Base-by-base conservation (phyloP, 2,888 invertebrate species). In the Tetragnatha montana region DNA sequence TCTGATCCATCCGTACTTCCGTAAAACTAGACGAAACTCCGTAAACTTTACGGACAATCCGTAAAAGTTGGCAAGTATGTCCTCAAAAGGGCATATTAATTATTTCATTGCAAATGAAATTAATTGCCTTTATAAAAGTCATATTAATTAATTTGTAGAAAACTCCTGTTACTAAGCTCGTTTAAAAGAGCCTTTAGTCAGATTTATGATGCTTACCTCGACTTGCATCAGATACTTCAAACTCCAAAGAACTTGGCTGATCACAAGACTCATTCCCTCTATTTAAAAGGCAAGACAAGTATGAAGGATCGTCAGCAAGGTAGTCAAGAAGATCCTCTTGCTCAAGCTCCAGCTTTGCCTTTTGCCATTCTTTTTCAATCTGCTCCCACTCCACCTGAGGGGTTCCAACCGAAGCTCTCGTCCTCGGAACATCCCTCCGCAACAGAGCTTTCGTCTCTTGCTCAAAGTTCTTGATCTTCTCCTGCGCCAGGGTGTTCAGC, bases 381-480 rank as follows among this genome's bases (percentile, higher is more conserved):
- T 94, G 94, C 51, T 92, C 91, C 93, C 93, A 89, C 81, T 90
- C 90, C n/a, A 88, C 89, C 70, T 87, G 87, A 17, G 80, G 76
- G 17, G 87, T 75, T 22, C 85, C 81, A 8, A 89, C 71, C 17
- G 89, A 90, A 17, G 81, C 76, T 51, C 86, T 12, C 93, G 92
- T 91, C 93, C 92, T 88, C 22, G 88, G 90, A 21, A 83, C 68
- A 83, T 90, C 91, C 19, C 91, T 84, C 79, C 92, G 92, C 35
- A 97, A 93, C 94, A 96, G 95, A 86, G 96, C 95, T 93, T 96
- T 95, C 2, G 96, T 96, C 93, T 97, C 97, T 93, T 96, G 95
- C 93, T 96, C 96, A 93, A 96, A 96, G 93, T 96, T 92, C 92
- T 96, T 95, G 87, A 95, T 95, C 91, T 95, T 94, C 92, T 96